Percentiles rank a stretch among this genome's conserved stretches.
Evolutionary conservation across 2,797 vertebrate genomes (phyloP).

Genomic region (Miichthys miiuy): DNA sequence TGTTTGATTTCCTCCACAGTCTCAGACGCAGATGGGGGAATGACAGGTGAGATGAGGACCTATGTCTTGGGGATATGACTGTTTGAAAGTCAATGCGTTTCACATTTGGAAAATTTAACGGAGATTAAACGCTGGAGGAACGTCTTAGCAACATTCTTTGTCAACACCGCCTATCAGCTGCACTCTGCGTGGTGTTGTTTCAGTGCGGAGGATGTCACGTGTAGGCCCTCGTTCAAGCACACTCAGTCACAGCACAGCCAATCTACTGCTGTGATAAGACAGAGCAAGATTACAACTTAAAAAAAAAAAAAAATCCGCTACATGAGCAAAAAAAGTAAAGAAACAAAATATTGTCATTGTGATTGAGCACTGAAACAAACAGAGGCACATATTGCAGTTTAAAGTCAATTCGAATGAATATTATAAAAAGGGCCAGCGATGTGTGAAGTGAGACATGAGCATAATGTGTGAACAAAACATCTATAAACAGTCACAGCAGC

Average conservation of each 20-base stretch:
- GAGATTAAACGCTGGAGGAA: neutral
- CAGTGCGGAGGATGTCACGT: slow-evolving; percentile 58
- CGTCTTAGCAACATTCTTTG: neutral
- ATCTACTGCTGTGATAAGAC: slow-evolving; percentile 68
- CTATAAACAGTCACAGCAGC: slow-evolving; percentile 9
- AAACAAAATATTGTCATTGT: neutral
- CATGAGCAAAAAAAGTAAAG: neutral
- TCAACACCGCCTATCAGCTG: slow-evolving; percentile 26
- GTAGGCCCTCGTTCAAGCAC: slow-evolving; percentile 38
- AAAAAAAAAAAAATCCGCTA: slow-evolving; percentile 1
- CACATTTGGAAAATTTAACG: neutral
- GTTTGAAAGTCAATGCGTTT: neutral
- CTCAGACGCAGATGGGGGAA: neutral
- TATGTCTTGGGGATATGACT: neutral
- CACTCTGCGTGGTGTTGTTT: slow-evolving; percentile 16
- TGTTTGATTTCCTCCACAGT: slow-evolving; percentile 21
- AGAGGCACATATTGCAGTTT: neutral
- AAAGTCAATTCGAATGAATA: neutral
- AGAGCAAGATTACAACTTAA: slow-evolving; percentile 23
- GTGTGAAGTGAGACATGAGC: slow-evolving; percentile 6
- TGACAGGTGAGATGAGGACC: too few relatives aligned
- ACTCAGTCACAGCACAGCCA: slow-evolving; percentile 36
- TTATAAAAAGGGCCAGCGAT: neutral
- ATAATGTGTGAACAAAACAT: neutral
- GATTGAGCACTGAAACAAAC: neutral